phyloP scores from a whole-genome alignment of 1,140 invertebrate species.

The Apolygus lucorum region DNA sequence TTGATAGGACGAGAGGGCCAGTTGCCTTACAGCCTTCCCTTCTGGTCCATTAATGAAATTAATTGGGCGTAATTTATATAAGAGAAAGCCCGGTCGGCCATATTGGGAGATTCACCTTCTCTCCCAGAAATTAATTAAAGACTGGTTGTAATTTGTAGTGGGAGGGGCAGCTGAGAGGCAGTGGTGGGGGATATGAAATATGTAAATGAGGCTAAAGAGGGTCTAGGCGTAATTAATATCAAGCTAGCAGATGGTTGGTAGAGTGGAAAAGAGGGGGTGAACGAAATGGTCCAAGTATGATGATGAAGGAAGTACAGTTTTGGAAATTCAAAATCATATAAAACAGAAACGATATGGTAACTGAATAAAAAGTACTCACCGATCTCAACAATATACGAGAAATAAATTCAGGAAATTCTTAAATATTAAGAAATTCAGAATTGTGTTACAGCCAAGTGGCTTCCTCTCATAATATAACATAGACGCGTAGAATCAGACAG shows the following conservation, averaged over 20 bases:
- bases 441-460: too few species aligned
- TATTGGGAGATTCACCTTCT: constrained; percentile 19
- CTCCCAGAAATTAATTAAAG: constrained; percentile 22
- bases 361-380: too few species aligned
- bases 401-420: too few species aligned
- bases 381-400: too few species aligned
- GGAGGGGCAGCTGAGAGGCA: too few species aligned
- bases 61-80: constrained; percentile 24
- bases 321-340: too few species aligned
- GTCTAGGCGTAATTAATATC: constrained; percentile 19
- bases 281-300: too few species aligned
- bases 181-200: constrained; percentile 16
- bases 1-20: background rate
- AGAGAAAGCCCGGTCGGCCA: constrained; percentile 18
- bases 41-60: constrained; percentile 24
- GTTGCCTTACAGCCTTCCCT: constrained; percentile 10
- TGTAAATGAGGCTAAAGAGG: constrained; percentile 23
- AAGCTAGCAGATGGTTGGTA: background rate
- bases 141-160: constrained; percentile 22
- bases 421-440: too few species aligned
- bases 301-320: too few species aligned
- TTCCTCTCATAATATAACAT: too few species aligned
- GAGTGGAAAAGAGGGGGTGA: background rate
- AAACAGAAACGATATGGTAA: too few species aligned
- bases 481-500: too few species aligned